These are phyloP conservation scores for Gnatocerus cornutus DNA, from an alignment of 2,888 invertebrate genomes.

Conservation along the genomic window DNA sequence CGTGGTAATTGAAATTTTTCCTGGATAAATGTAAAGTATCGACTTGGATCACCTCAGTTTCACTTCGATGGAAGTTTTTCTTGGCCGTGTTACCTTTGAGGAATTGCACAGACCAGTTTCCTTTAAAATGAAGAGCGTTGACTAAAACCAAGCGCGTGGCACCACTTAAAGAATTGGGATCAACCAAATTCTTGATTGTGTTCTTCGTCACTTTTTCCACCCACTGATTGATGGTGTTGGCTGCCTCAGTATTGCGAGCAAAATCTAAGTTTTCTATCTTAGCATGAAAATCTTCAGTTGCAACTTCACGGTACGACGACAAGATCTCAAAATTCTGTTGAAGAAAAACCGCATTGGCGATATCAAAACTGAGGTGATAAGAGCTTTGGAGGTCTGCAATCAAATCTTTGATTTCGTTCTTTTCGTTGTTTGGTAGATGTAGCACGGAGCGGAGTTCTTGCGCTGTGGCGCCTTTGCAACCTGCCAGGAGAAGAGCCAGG, in stretches of 20 bases:
- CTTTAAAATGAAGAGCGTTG: constrained; percentile 62
- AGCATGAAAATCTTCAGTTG: constrained; percentile 62
- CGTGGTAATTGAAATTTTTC: constrained; percentile 4
- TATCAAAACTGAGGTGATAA: background rate
- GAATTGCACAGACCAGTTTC: constrained; percentile 51
- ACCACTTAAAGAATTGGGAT: constrained; percentile 46
- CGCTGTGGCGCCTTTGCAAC: background rate
- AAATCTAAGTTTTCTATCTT: constrained; percentile 70
- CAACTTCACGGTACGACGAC: background rate
- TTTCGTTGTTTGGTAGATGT: constrained; percentile 4
- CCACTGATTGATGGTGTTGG: constrained; percentile 60
- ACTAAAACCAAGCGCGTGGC: constrained; percentile 58
- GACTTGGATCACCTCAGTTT: constrained; percentile 46
- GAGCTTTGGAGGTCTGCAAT: too few species aligned
- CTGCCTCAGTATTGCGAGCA: constrained; percentile 48
- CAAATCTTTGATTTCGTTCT: background rate
- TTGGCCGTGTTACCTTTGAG: constrained; percentile 43
- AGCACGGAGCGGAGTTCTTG: background rate
- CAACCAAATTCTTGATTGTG: constrained; percentile 58
- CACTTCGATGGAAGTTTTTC: constrained; percentile 48
- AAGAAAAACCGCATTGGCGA: background rate
- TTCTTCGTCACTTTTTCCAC: constrained; percentile 60
- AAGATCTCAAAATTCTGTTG: background rate
- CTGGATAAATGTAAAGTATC: constrained; percentile 44
- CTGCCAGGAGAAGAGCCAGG: background rate